Evolutionary conservation across 2,113 vertebrate genomes (phyloP), one percentile per base, ranked within the genome.

Genomic region (Pantherophis guttatus): DNA sequence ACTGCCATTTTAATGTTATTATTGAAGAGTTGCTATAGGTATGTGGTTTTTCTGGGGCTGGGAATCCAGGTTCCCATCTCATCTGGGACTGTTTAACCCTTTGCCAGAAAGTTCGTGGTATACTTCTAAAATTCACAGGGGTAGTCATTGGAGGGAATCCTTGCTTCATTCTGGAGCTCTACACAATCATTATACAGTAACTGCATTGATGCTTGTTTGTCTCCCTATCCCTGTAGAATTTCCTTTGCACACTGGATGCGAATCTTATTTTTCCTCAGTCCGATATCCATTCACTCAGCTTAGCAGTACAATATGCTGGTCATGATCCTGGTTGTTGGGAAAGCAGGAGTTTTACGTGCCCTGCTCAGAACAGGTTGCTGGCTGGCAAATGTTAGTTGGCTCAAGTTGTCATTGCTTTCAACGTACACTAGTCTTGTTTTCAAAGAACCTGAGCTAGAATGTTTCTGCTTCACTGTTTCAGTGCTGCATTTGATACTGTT

Each of bases 401-500:
- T n/a, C 65, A n/a, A 70, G 29, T 70, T 70, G 4, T 33, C n/a
- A 33, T 75, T 7, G n/a, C 59, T 91, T 93, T 87, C 21, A 88
- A 58, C 48, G 1, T 50, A 91, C 7, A 17, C 33, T 52, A n/a
- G 13, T 65, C 86, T 86, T 24, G 90, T 91, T 87, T 70, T 93
- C 4, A 85, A 62, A 96, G n/a, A 75, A 75, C 92, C 94, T 21
- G 94, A 15, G 57, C 95, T 81, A 93, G 2, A 26, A 90, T 96
- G 52, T 94, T 96, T 97, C 87, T 97, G 70, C 97, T 96, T 97
- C 93, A 81, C 94, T 15, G 91, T 98, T 97, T 1, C 96, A 99
- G 99, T 97, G 99, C 99, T 96, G 99, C 99, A 2, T 98, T 99
- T 96, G 99, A 99, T 97, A 98, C 98, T 39, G 98, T 98, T 93